Evolutionary conservation across 92 coral and sea anemone species (phyloP), one percentile per base, ranked within the genome.

Genomic region (Epizoanthus illoricatus): DNA sequence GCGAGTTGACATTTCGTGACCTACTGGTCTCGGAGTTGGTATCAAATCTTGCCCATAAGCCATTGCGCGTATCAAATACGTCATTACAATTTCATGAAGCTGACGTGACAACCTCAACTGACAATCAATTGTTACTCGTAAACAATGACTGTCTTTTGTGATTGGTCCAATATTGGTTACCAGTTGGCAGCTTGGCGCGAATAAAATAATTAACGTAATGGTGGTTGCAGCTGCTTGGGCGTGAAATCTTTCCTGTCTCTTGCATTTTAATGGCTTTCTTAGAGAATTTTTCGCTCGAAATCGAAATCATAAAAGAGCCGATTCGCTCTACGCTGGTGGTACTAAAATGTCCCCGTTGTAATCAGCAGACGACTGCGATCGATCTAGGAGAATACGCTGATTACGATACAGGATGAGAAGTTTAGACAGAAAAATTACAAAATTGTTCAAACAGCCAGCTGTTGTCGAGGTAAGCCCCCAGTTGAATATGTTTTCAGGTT

Each of bases 201-300:
- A 76, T 76, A 52, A 62, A 11, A 42, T 62, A 78, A 78, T 78
- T 78, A 78, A 62, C 71, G 82, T 78, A 78, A 78, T 78, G 82
- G 82, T 78, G 82, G 82, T 62, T 63, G 82, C 82, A 78, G 82
- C 82, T 78, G 82, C 82, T 62, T 41, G 82, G 82, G 82, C 82
- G 82, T 78, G 82, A 78, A 78, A 78, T 62, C 61, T 78, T 75
- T 18, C 59, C 71, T n/a, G 52, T 58, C 10, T 62, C 71, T 78
- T 78, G 82, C 71, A 78, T 78, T 60, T 62, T 78, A 78, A 78
- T 78, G 71, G 81, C 21, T 52, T 40, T 19, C 56, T 59, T 52
- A 5, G 17, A 78, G 16, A 63, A 78, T n/a, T 78, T 78, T 56
- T 78, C 69, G 69, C 69, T 17, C 68, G 43, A 28, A n/a, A n/a